phyloP scores from a whole-genome alignment of 1,140 invertebrate species.

The Eupristina koningsbergeri region DNA sequence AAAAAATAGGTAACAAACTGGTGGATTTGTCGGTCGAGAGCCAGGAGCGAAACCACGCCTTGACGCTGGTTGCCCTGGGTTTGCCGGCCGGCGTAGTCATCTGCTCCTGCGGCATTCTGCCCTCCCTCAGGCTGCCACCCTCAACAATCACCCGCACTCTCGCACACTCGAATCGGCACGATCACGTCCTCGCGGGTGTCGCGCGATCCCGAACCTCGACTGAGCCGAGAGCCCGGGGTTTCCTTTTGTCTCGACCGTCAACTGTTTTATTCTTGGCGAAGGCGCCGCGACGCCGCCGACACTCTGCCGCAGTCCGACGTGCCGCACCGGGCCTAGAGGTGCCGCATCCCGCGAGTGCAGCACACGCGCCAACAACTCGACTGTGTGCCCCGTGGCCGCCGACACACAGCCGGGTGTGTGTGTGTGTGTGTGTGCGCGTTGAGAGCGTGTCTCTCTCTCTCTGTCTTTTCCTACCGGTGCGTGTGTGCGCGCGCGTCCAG shows the following conservation, averaged over 20 bases:
- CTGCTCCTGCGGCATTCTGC: neutral
- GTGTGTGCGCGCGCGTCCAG: neutral
- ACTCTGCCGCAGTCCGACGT: conserved; percentile 27
- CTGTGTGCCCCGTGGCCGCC: conserved; percentile 14
- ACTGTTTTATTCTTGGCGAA: no score
- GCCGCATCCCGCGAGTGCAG: neutral
- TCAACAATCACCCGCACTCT: no score
- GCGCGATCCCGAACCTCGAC: no score
- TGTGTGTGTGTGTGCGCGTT: neutral
- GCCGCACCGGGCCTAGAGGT: no score
- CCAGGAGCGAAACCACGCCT: conserved; percentile 49
- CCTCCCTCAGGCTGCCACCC: no score
- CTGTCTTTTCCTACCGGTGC: no score
- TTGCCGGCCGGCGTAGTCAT: conserved; percentile 39
- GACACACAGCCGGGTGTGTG: neutral
- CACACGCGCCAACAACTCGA: neutral
- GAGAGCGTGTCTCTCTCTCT: neutral
- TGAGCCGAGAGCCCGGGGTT: no score
- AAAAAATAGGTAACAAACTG: conserved; percentile 25
- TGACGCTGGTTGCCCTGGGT: conserved; percentile 41
- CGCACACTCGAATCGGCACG: neutral
- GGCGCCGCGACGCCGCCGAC: no score
- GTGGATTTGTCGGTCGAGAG: conserved; percentile 12
- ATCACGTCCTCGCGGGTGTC: neutral
- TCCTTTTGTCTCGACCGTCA: no score